Evolutionary conservation across 2,888 invertebrate species (phyloP).

Genomic region (Steinernema hermaphroditum): DNA sequence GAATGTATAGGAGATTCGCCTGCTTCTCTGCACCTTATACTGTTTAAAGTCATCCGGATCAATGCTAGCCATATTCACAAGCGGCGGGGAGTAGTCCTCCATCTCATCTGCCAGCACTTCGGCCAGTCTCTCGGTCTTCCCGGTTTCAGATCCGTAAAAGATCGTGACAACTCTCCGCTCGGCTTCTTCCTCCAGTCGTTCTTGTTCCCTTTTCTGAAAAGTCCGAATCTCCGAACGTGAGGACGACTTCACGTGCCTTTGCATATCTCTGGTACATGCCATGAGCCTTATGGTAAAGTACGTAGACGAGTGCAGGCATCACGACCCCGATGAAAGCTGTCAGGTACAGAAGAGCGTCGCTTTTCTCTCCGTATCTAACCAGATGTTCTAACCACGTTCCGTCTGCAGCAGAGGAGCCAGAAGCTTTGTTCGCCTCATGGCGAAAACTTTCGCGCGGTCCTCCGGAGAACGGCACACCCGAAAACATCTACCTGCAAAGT

Average conservation of each 20-base stretch:
- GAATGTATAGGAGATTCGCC: not conserved
- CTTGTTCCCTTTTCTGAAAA: conserved; percentile 50
- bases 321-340: conserved; percentile 60
- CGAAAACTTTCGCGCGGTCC: not conserved
- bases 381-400: conserved; percentile 36
- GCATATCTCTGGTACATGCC: conserved; percentile 51
- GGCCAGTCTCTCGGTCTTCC: conserved; percentile 35
- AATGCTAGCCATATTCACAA: conserved; percentile 35
- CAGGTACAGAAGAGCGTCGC: conserved; percentile 59
- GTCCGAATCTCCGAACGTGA: not conserved
- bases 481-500: not conserved
- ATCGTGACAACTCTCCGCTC: conserved; percentile 48
- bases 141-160: conserved; percentile 40
- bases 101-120: conserved; percentile 38
- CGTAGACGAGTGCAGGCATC: conserved; percentile 59
- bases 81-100: conserved; percentile 36
- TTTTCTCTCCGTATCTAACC: conserved; percentile 43
- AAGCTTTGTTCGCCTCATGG: conserved; percentile 32
- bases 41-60: conserved; percentile 36
- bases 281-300: conserved; percentile 56
- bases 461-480: conserved; percentile 5
- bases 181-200: conserved; percentile 46
- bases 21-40: conserved; percentile 35
- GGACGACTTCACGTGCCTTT: conserved; percentile 38
- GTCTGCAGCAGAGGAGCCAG: conserved; percentile 12